Evolutionary conservation across 2,888 invertebrate species (phyloP), one percentile per base, ranked within the genome.

Genomic region (Philereme vetulata): DNA sequence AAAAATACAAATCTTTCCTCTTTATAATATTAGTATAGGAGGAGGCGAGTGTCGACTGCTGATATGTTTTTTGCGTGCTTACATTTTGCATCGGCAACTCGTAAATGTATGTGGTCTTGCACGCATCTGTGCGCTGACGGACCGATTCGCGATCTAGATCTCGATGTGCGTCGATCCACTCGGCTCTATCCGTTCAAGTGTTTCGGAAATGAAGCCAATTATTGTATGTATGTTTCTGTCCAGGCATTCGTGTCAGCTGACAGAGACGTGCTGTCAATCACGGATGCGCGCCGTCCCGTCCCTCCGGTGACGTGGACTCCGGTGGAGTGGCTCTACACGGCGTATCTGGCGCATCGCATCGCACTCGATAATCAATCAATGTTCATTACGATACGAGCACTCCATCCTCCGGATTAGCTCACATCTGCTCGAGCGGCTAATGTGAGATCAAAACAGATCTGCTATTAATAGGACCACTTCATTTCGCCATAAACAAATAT

Each of bases 331-430:
- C 33, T 43, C 10, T 6, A 9, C 34, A 8, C 0, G 38, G 38
- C 38, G 69, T 68, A 70, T 75, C 72, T 75, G 72, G 75, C 66
- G 59, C 75, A 75, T 84, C 81, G 59, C 75, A 75, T 83, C 82
- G 76, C 82, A 77, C 74, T 77, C 78, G 81, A 86, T 84, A 81
- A 83, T 86, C 86, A 84, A 84, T 85, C 85, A 82, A 75, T 78
- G 78, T 80, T 77, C 76, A 79, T 77, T 78, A 72, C 73, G 67
- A 63, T 68, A 68, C 7, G 45, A 50, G 32, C 61, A 71, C 61
- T 73, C 68, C 65, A 62, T 66, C 60, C 65, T 51, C 62, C 59
- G 60, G 42, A 66, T 36, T 54, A 32, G 54, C 51, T 51, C 47
- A 43, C 64, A 51, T 54, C 59, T 55, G 55, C 51, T 52, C 48